These are phyloP conservation scores for Halichoerus grypus DNA, from an alignment of 2,113 vertebrate genomes.

Conservation along the genomic window DNA sequence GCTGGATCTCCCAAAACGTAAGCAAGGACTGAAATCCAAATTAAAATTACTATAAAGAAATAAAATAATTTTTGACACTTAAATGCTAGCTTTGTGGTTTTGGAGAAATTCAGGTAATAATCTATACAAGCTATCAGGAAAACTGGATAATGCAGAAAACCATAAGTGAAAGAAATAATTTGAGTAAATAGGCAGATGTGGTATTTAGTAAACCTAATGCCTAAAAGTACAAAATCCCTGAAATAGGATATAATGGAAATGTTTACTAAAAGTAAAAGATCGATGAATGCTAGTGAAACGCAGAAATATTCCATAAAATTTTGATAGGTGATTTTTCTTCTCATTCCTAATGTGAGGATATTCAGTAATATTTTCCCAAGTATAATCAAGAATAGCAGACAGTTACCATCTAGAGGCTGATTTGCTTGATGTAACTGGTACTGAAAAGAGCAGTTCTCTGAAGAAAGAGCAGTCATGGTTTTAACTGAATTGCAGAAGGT, in stretches of 20 bases:
- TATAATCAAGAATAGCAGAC: conserved; percentile 87
- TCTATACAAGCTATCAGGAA: conserved; percentile 87
- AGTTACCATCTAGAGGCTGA: conserved; percentile 75
- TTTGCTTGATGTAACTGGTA: conserved; percentile 33
- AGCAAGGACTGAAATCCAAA: conserved; percentile 86
- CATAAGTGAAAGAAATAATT: conserved; percentile 86
- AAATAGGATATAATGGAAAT: conserved; percentile 85
- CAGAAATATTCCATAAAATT: conserved; percentile 91
- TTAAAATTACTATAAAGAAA: conserved; percentile 63
- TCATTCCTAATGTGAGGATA: conserved; percentile 86
- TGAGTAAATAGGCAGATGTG: conserved; percentile 92
- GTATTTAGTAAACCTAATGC: conserved; percentile 88
- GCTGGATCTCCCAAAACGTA: conserved; percentile 84
- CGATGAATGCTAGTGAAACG: conserved; percentile 88
- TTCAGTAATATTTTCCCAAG: conserved; percentile 89
- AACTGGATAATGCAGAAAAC: conserved; percentile 88
- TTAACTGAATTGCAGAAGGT: conserved; percentile 25
- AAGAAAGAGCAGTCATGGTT: conserved; percentile 79
- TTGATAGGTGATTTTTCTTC: conserved; percentile 73
- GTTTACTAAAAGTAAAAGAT: conserved; percentile 85
- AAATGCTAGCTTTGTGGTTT: conserved; percentile 23
- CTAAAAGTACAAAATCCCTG: conserved; percentile 85
- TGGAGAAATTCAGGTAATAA: conserved; percentile 84
- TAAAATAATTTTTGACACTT: conserved; percentile 79
- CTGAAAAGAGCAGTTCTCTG: conserved; percentile 78